Evolutionary conservation across 2,888 invertebrate genomes (phyloP), one percentile per base, ranked within the genome.

Genomic region (Aelia acuminata): DNA sequence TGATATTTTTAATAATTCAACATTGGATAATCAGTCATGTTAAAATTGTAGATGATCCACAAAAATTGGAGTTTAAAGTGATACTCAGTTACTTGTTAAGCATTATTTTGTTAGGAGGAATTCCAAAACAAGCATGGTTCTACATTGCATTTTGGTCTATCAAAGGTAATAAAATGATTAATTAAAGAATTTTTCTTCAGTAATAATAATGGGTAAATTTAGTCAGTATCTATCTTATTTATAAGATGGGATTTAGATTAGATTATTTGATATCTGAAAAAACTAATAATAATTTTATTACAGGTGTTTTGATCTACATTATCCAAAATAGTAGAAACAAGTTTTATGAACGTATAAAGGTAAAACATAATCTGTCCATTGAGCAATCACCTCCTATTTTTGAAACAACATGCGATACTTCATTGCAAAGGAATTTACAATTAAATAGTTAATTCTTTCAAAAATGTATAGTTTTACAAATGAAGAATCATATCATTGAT

Each of bases 331-430:
- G 39, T 39, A 43, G 20, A n/a, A 1, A 53, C 3, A 57, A 11
- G 11, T 35, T 85, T 35, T 50, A 85, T 57, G 13, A 43, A 57
- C 49, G n/a, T 20, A 26, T 31, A 13, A 22, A 57, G 13, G 48
- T 39, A 5, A 50, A 57, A 43, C 85, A 85, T 10, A 53, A 57
- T 3, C 35, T 85, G 13, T 85, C 85, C 39, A 57, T 85, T 43
- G 35, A 53, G 43, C 50, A 85, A 43, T 53, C 85, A 1, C 85
- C 85, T 50, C 85, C 85, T 15, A n/a, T 43, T 11, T 85, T 85
- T 20, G 57, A 43, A 39, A 85, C 57, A 20, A 53, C 85, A 39
- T 39, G 57, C 43, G 57, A 47, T 22, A 22, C 43, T 4, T n/a
- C 3, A 2, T n/a, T 70, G 8, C 63, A 70, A 70, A 70, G 63